A percentile compares a stretch with the other conserved stretches of the same genome.
phyloP scores from a whole-genome alignment of 2,888 invertebrate species.

The Oxytorus armatus region DNA sequence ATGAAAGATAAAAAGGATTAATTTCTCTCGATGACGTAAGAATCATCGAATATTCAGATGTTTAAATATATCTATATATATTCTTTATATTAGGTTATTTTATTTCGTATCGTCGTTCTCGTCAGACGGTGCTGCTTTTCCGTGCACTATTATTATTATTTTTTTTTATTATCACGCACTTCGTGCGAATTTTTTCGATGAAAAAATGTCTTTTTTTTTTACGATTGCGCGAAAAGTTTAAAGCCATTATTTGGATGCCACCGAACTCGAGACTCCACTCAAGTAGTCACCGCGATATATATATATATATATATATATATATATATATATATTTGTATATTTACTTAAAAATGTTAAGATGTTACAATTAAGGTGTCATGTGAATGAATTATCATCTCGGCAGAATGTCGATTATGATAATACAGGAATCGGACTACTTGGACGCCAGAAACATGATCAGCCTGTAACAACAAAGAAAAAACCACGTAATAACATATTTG shows the following conservation, averaged over 20 bases:
- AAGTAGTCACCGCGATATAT: conserved; percentile 32
- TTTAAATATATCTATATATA: conserved; percentile 23
- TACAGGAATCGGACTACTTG: conserved; percentile 85
- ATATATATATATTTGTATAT: conserved; percentile 37
- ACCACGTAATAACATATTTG: no score
- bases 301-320: conserved; percentile 4
- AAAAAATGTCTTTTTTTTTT: conserved; percentile 19
- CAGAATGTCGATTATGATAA: conserved; percentile 65
- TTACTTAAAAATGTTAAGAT: conserved; percentile 49
- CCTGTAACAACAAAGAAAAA: conserved; percentile 86
- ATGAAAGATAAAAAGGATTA: conserved; percentile 12
- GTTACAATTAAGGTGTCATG: conserved; percentile 59
- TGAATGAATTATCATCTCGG: conserved; percentile 64
- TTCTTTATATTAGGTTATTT: conserved; percentile 41
- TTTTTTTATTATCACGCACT: conserved; percentile 19
- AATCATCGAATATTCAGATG: conserved; percentile 33
- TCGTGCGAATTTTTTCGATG: conserved; percentile 19
- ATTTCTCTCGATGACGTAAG: background rate
- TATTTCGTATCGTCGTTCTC: conserved; percentile 38
- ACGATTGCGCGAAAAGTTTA: conserved; percentile 20
- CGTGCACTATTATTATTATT: background rate
- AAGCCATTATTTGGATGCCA: conserved; percentile 32
- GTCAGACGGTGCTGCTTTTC: conserved; percentile 36
- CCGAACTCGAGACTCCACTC: conserved; percentile 32
- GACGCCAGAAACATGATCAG: conserved; percentile 93